These are phyloP conservation scores for Zeugodacus cucurbitae DNA, from an alignment of 1,140 invertebrate species.

Conservation along the genomic window DNA sequence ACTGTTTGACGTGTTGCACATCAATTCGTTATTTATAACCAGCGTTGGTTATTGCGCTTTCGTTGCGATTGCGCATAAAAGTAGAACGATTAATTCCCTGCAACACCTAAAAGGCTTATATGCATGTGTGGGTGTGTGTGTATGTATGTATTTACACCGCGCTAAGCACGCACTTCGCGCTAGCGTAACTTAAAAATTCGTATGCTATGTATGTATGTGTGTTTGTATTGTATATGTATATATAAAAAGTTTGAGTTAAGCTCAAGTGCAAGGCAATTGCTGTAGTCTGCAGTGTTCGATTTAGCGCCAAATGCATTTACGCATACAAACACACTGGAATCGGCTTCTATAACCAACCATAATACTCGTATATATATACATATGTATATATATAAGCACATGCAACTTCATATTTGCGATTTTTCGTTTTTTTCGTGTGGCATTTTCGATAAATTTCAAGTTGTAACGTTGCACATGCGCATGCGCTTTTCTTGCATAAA, in stretches of 20 bases:
- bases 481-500: not conserved
- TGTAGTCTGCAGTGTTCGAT: not conserved
- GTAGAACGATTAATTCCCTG: slow-evolving; percentile 43
- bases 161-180: not conserved
- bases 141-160: not conserved
- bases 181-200: not conserved
- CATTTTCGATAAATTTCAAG: not conserved
- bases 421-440: not conserved
- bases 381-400: not conserved
- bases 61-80: slow-evolving; percentile 24
- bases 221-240: not conserved
- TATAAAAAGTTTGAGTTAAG: not conserved
- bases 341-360: not conserved
- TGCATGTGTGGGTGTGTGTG: not conserved
- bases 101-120: not conserved
- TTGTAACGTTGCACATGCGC: not conserved
- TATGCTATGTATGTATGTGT: not conserved
- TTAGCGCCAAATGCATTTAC: not conserved
- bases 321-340: no score
- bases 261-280: slow-evolving; percentile 23
- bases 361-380: not conserved
- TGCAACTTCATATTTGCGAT: not conserved
- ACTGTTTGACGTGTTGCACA: slow-evolving; percentile 33
- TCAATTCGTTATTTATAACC: slow-evolving; percentile 37
- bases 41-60: not conserved